Evolutionary conservation across 2,113 vertebrate species (phyloP).

Genomic region (Atrichornis clamosus): DNA sequence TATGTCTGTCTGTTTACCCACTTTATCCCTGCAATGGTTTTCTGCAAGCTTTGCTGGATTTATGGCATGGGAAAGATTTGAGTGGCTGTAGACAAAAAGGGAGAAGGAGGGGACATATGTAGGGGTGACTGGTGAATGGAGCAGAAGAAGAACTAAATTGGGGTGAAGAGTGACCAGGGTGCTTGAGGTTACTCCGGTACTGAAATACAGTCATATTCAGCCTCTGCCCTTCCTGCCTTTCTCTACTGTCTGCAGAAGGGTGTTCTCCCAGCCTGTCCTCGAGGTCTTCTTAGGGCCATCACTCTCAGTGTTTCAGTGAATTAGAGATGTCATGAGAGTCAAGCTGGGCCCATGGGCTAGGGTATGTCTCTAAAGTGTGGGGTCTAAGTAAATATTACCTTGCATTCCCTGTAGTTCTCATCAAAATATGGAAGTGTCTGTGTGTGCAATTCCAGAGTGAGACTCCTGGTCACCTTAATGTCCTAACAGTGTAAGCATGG

Average conservation of each 20-base stretch:
- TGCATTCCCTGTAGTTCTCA: not conserved
- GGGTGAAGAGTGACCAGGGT: not conserved
- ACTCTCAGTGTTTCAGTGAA: not conserved
- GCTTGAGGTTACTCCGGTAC: not conserved
- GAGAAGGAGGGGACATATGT: not conserved
- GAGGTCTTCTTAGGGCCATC: not conserved
- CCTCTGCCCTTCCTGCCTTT: not conserved
- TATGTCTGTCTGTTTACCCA: constrained; percentile 17
- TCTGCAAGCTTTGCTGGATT: not conserved
- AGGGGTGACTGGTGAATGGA: not conserved
- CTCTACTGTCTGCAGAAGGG: not conserved
- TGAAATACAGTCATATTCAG: not conserved
- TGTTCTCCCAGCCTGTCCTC: not conserved
- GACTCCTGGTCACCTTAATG: not conserved
- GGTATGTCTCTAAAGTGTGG: not conserved
- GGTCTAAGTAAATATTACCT: not conserved
- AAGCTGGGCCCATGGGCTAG: not conserved
- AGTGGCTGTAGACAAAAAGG: not conserved
- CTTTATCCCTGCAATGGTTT: not conserved
- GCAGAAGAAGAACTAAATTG: not conserved
- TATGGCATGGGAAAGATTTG: not conserved
- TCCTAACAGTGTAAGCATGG: not conserved
- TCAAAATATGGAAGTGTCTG: fast-evolving
- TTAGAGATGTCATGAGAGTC: not conserved
- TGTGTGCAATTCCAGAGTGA: not conserved